Evolutionary conservation across 1,140 invertebrate species (phyloP), one percentile per base, ranked within the genome.

Genomic region (Meloidogyne hapla): DNA sequence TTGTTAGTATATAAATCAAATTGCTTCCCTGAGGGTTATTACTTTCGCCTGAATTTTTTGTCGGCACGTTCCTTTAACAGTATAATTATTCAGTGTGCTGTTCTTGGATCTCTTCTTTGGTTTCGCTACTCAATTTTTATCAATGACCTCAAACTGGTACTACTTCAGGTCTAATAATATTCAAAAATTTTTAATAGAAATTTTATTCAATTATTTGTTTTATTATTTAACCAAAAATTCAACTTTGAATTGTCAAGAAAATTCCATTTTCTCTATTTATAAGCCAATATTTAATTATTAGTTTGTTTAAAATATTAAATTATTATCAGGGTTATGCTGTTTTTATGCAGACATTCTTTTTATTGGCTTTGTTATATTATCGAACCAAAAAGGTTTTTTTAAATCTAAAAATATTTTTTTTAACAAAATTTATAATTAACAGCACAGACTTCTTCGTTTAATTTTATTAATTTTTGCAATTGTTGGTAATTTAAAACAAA

Each of bases 51-150:
- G n/a, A n/a, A n/a, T n/a, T n/a, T n/a, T n/a, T n/a, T n/a, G n/a
- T n/a, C n/a, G n/a, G n/a, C n/a, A n/a, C n/a, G n/a, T n/a, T n/a
- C n/a, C n/a, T n/a, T n/a, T n/a, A n/a, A n/a, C n/a, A n/a, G n/a
- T n/a, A n/a, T n/a, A n/a, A n/a, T n/a, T n/a, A n/a, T n/a, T n/a
- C n/a, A n/a, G 15, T 85, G 83, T 76, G 83, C 79, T 25, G 69
- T 82, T 26, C 61, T 82, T 65, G 77, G 81, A 9, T 83, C 84
- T 15, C 6, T 73, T 2, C 48, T 85, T 21, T 85, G 84, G 84
- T 70, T 87, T 2, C 69, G 84, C 56, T 85, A 85, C 61, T 77
- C 84, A n/a, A 71, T 85, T 38, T 85, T 86, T 65, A 85, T 85
- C 13, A 68, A 69, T 4, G 84, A 85, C 62, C 28, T 77, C 23